These are phyloP conservation scores for Gallinago solitaria DNA, from an alignment of 2,797 vertebrate genomes.

Conservation along the genomic window DNA sequence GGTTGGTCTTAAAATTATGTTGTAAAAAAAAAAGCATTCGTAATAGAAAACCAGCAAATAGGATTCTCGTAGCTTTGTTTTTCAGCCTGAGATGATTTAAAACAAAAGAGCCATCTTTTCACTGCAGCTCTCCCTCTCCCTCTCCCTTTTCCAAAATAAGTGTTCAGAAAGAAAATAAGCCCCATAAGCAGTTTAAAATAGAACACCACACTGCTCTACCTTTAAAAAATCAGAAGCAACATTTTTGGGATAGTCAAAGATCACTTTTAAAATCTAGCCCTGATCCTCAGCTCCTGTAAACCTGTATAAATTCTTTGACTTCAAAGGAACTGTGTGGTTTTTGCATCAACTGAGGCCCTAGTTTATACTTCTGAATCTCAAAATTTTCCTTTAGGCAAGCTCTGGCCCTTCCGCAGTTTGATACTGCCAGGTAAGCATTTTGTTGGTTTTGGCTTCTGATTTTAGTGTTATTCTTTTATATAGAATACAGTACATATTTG, in stretches of 20 bases:
- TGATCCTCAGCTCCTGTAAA: neutral
- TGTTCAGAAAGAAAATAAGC: neutral
- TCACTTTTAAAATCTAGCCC: neutral
- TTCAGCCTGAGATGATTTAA: neutral
- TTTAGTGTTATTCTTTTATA: neutral
- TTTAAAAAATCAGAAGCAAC: neutral
- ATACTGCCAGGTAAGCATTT: neutral
- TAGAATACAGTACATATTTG: neutral
- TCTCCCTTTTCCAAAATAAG: neutral
- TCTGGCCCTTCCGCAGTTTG: neutral
- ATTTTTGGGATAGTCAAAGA: neutral
- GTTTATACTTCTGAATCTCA: slow-evolving; percentile 4
- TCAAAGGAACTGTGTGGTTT: neutral
- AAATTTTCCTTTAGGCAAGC: neutral
- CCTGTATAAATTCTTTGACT: neutral
- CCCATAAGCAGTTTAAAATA: neutral
- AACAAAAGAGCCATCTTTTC: neutral
- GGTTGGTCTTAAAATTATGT: neutral
- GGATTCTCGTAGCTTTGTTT: neutral
- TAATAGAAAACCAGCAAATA: neutral
- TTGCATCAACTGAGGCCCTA: neutral
- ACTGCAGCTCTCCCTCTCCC: neutral
- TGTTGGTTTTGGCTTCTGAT: neutral
- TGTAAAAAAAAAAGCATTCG: neutral
- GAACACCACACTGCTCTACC: neutral